Evolutionary conservation across 2,797 vertebrate genomes (phyloP), one percentile per base, ranked within the genome.

Genomic region (Fistularia tabacaria): DNA sequence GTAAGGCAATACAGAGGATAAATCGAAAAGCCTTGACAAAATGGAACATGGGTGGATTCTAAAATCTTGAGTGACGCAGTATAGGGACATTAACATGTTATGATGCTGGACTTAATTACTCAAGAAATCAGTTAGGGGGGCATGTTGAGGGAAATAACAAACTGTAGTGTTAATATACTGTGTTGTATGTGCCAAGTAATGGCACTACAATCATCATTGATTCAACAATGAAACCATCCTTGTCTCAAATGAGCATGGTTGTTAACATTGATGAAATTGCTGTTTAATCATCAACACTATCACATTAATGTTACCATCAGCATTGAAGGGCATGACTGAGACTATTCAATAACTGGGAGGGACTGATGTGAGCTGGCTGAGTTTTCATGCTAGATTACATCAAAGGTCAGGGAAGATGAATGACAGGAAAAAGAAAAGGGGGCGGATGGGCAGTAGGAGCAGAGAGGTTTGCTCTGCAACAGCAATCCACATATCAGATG

Each of bases 401-500:
- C 14, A 86, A 91, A 88, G 85, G 86, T 88, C 86, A 85, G 48
- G 42, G 59, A 47, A 60, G 73, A 73, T 61, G 51, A 76, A 59
- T 45, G 38, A 38, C 7, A 51, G 39, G 40, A 41, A 40, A 46
- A 38, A 47, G 37, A 51, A 15, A 9, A 38, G 51, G 38, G 15
- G 9, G 40, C 48, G 54, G 49, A 10, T 44, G 44, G 38, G 41
- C 15, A 48, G 14, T 37, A 59, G 9, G 36, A 62, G 49, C 10
- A 38, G 64, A 58, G 53, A 58, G 37, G 66, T 73, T 73, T 69
- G 64, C 62, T 79, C 71, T 71, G 78, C 68, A 65, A 74, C 76
- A 86, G 57, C 64, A 58, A 74, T 76, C 10, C 47, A 72, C 71
- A 78, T 78, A 82, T 83, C 68, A 80, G 61, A 79, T 62, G n/a